phyloP scores from a whole-genome alignment of 2,113 vertebrate species.

The Sphaerodactylus townsendi region DNA sequence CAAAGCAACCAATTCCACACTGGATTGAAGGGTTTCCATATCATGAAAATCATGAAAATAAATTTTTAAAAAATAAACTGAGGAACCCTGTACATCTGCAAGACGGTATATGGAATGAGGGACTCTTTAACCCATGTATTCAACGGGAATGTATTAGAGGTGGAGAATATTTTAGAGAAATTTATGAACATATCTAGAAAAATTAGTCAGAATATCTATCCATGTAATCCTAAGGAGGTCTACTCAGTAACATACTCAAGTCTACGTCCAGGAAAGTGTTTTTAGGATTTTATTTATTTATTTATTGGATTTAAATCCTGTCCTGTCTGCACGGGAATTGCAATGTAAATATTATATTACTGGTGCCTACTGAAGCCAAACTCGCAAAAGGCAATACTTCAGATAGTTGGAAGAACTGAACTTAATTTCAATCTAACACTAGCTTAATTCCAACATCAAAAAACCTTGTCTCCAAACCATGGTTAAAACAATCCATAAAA shows the following conservation, averaged over 20 bases:
- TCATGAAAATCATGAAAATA: too few species aligned
- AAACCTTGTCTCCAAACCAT: background rate
- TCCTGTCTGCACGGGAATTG: too few species aligned
- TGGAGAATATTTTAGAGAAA: background rate
- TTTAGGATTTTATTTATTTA: too few species aligned
- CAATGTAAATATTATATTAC: background rate
- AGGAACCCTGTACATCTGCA: background rate
- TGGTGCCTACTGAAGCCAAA: background rate
- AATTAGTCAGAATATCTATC: too few species aligned
- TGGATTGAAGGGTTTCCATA: background rate
- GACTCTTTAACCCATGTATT: background rate
- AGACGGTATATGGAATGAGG: background rate
- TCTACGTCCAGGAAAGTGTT: too few species aligned
- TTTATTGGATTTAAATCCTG: too few species aligned
- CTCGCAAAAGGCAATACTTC: background rate
- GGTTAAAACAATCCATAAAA: background rate
- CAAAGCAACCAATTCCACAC: background rate
- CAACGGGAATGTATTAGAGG: background rate
- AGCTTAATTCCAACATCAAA: background rate
- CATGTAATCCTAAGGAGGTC: too few species aligned
- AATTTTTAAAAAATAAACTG: background rate
- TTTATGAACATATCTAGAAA: accelerated
- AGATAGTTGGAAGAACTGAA: background rate
- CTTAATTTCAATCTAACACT: background rate
- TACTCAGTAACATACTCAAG: too few species aligned